Evolutionary conservation across 2,113 vertebrate genomes (phyloP), one percentile per base, ranked within the genome.

Genomic region (Acanthisitta chloris): DNA sequence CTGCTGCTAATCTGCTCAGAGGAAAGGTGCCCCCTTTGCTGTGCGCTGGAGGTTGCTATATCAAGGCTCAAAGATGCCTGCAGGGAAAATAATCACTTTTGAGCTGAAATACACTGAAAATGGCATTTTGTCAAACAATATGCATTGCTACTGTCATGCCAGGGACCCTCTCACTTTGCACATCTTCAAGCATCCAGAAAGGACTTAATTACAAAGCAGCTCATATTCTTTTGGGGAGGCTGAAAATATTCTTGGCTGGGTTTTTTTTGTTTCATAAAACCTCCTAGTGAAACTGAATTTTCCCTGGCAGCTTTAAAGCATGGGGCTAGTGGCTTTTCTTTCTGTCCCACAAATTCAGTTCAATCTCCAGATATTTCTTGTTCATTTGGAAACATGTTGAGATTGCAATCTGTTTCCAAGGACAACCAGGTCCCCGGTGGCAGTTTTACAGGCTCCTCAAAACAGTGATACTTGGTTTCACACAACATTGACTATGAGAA

Each of bases 381-480:
- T 74, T 92, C 36, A 5, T 78, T 90, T 77, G 66, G 88, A 95
- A 95, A 70, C 51, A 62, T 7, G 8, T 74, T 78, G 93, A 95
- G 87, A 90, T 93, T 65, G 11, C 65, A 86, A 9, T 85, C 64
- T 61, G 73, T 93, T 96, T 94, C 94, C 65, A 93, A 86, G 85
- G 86, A 69, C 82, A 73, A 74, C 70, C 48, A 82, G 15, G 51
- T 91, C 73, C 81, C 74, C 65, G 76, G 77, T 80, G 59, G 34
- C 71, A 96, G 48, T 69, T 88, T 94, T 94, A 81, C 31, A 72
- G 58, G 18, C 69, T 61, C 36, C 72, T 95, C 57, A 71, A 90
- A 94, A 57, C 24, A 70, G 52, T 18, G 12, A 42, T 69, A 26
- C 6, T 64, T 0, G 0, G 7, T 85, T 76, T 78, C 73, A 83